phyloP scores from a whole-genome alignment of 1,140 invertebrate species.

The Meloidogyne floridensis region DNA sequence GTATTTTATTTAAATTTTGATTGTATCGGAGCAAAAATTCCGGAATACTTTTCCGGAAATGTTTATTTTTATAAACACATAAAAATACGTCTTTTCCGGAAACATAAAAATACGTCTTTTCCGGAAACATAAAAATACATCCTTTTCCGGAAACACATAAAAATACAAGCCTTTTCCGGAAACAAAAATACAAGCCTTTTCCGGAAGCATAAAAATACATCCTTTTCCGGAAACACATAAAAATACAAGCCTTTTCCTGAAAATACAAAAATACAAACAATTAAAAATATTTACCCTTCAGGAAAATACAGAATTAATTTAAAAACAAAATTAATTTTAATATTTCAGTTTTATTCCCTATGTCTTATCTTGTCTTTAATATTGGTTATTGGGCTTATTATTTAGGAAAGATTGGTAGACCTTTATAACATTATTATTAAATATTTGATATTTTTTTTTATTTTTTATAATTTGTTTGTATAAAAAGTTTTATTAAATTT shows the following conservation, averaged over 20 bases:
- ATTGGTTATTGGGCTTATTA: slow-evolving; percentile 34
- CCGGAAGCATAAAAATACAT: too few species aligned
- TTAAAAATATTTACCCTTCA: too few species aligned
- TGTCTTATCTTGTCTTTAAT: slow-evolving; percentile 33
- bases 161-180: too few species aligned
- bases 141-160: too few species aligned
- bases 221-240: too few species aligned
- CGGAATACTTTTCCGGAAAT: neutral
- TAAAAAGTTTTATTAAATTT: neutral
- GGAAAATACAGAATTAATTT: too few species aligned
- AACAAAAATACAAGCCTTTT: too few species aligned
- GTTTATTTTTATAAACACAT: neutral
- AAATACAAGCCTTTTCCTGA: too few species aligned
- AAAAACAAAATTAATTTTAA: neutral
- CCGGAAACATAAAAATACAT: too few species aligned
- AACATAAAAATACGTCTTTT: too few species aligned
- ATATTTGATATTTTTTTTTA: neutral
- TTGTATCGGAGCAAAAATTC: neutral
- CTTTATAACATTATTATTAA: neutral
- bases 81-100: too few species aligned
- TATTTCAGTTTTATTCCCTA: slow-evolving; percentile 26
- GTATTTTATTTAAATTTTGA: neutral
- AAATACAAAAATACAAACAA: too few species aligned
- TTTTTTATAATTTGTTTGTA: neutral
- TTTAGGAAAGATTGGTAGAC: slow-evolving; percentile 31